Evolutionary conservation across 2,113 vertebrate species (phyloP).

Genomic region (Motacilla tschutschensis): DNA sequence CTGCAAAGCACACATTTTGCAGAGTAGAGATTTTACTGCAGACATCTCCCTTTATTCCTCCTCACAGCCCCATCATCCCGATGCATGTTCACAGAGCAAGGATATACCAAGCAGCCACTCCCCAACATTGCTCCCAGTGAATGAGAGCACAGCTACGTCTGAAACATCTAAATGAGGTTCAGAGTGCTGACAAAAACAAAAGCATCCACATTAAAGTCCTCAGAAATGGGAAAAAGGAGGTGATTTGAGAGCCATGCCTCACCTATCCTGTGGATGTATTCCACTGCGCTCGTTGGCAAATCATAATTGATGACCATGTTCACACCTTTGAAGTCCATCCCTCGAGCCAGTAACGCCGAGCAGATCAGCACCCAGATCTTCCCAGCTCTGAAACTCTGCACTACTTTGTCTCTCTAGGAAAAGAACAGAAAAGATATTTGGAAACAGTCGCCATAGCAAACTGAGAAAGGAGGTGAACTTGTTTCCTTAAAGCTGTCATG

Average conservation of each 20-base stretch:
- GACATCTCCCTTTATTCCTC: not conserved
- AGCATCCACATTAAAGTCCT: not conserved
- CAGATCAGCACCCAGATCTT: slow-evolving; percentile 98
- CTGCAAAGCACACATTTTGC: slow-evolving; percentile 61
- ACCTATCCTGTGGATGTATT: slow-evolving; percentile 97
- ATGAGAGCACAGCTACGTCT: not conserved
- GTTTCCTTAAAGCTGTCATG: not conserved
- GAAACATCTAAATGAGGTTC: not conserved
- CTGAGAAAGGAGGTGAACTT: not conserved
- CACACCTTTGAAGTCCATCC: slow-evolving; percentile 97
- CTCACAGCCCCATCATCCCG: not conserved
- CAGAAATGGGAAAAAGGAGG: not conserved
- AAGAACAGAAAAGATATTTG: not conserved
- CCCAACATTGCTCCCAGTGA: not conserved
- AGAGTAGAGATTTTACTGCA: not conserved
- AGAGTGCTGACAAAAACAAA: not conserved
- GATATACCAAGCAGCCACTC: fast-evolving
- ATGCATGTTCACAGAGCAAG: fast-evolving
- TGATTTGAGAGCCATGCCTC: slow-evolving; percentile 1
- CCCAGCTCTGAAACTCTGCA: slow-evolving; percentile 90
- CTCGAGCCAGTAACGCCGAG: slow-evolving; percentile 91
- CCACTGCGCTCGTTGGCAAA: slow-evolving; percentile 91
- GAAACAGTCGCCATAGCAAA: not conserved
- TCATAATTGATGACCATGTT: slow-evolving; percentile 96
- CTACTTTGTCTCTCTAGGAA: slow-evolving; percentile 87